Conservation (phyloP, 2,888 invertebrate genomes). For the Synanthedon myopaeformis region DNA sequence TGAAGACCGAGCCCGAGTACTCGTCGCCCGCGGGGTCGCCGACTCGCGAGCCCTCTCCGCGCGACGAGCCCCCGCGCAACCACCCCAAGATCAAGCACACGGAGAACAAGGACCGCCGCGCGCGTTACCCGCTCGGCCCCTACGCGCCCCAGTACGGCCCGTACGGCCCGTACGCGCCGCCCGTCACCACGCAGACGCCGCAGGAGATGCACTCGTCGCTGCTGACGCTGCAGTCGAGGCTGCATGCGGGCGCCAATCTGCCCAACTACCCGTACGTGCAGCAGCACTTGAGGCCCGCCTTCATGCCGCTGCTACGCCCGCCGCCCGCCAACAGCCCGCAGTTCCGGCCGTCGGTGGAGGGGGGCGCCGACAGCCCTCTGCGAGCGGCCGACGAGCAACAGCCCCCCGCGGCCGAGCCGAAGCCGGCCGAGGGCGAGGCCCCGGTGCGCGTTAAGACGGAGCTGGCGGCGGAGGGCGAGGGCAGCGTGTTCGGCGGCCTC, state of each 20-base stretch:
- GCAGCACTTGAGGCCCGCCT: slow-evolving; percentile 11
- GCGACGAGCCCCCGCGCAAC: slow-evolving; percentile 32
- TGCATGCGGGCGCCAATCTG: slow-evolving; percentile 1
- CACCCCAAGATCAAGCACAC: slow-evolving; percentile 61
- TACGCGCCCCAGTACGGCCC: slow-evolving; percentile 62
- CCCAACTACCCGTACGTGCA: slow-evolving; percentile 11
- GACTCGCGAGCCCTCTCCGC: slow-evolving; percentile 26
- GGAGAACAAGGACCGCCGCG: slow-evolving; percentile 53
- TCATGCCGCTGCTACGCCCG: slow-evolving; percentile 13
- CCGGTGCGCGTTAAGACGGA: slow-evolving; percentile 1
- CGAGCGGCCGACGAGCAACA: slow-evolving; percentile 6
- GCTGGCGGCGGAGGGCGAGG: slow-evolving; percentile 30
- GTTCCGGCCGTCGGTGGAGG: background rate
- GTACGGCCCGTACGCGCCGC: slow-evolving; percentile 56
- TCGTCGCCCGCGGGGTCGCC: slow-evolving; percentile 41
- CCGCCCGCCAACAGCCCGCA: slow-evolving; percentile 2
- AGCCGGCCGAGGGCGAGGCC: background rate
- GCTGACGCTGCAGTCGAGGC: slow-evolving; percentile 3
- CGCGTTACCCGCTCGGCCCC: slow-evolving; percentile 54
- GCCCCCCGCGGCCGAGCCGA: slow-evolving; percentile 12
- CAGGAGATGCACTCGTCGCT: slow-evolving; percentile 3
- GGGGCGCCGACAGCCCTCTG: background rate
- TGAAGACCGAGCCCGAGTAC: slow-evolving; percentile 60
- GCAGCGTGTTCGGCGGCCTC: slow-evolving; percentile 88
- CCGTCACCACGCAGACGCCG: slow-evolving; percentile 7